Conservation (phyloP, 2,888 invertebrate genomes). For the Drosophila conformis region DNA sequence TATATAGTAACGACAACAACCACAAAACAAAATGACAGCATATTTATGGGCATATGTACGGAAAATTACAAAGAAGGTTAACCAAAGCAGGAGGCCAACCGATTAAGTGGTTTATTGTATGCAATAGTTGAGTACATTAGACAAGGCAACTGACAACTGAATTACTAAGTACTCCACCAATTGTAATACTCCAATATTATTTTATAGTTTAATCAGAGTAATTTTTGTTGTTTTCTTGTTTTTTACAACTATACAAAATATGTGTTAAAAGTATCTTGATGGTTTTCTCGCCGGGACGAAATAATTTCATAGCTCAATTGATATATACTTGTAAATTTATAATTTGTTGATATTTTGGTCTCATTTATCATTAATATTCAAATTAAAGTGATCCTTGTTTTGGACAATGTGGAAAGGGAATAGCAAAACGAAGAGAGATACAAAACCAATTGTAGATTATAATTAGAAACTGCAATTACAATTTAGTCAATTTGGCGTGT, state of each 20-base stretch:
- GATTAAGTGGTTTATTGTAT: not conserved
- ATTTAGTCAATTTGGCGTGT: slow-evolving; percentile 79
- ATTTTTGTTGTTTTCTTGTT: not conserved
- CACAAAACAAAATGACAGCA: slow-evolving; percentile 23
- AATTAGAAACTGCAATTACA: slow-evolving; percentile 61
- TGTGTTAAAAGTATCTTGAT: not conserved
- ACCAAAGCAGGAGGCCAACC: not conserved
- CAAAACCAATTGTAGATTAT: slow-evolving; percentile 57
- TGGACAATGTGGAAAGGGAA: slow-evolving; percentile 15
- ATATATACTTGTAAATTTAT: slow-evolving; percentile 22
- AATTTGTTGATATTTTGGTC: slow-evolving; percentile 14
- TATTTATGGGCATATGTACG: slow-evolving; percentile 50
- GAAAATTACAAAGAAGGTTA: slow-evolving; percentile 15
- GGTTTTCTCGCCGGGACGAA: not conserved
- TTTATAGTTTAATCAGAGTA: slow-evolving; percentile 8
- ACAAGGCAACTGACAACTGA: not conserved
- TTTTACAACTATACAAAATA: not conserved
- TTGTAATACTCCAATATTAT: slow-evolving; percentile 1
- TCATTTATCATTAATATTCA: slow-evolving; percentile 10
- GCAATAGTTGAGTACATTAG: not conserved
- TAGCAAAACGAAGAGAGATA: slow-evolving; percentile 30
- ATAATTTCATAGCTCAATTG: slow-evolving; percentile 45
- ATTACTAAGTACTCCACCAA: slow-evolving; percentile 17
- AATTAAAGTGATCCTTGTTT: slow-evolving; percentile 3
- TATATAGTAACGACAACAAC: slow-evolving; percentile 41